Conservation (phyloP, 2,888 invertebrate species). For the Dysmachus trigonus region DNA sequence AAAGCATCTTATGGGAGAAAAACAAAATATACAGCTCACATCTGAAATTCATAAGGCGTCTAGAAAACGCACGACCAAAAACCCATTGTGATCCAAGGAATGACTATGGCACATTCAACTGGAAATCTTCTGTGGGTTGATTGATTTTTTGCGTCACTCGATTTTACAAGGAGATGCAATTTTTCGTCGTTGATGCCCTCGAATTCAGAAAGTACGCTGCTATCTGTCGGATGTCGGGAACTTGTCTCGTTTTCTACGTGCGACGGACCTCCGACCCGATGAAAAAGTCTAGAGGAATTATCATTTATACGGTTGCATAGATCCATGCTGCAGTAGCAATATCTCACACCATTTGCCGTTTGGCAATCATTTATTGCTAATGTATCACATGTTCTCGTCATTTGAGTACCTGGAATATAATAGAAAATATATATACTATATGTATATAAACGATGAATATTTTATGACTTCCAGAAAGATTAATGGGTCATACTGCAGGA, state of each 20-base stretch:
- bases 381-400: conserved; percentile 50
- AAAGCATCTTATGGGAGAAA: not conserved
- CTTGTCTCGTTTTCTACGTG: not conserved
- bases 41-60: not conserved
- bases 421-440: not conserved
- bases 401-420: conserved; percentile 44
- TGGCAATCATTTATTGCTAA: conserved; percentile 50
- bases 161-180: conserved; percentile 1
- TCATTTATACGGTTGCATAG: conserved; percentile 48
- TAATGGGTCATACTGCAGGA: not conserved
- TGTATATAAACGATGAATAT: not conserved
- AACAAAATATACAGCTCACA: not conserved
- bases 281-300: not conserved
- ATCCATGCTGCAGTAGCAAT: conserved; percentile 51
- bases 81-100: not conserved
- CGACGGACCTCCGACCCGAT: not conserved
- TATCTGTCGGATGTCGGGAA: not conserved
- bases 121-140: not conserved
- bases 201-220: not conserved
- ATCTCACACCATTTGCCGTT: conserved; percentile 50
- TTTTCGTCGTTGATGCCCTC: not conserved
- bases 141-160: conserved; percentile 10
- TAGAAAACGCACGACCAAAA: not conserved
- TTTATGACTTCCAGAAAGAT: conserved; percentile 3
- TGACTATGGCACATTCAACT: not conserved